Conservation (phyloP, 2,888 invertebrate genomes). For the Palloptera scutellata region DNA sequence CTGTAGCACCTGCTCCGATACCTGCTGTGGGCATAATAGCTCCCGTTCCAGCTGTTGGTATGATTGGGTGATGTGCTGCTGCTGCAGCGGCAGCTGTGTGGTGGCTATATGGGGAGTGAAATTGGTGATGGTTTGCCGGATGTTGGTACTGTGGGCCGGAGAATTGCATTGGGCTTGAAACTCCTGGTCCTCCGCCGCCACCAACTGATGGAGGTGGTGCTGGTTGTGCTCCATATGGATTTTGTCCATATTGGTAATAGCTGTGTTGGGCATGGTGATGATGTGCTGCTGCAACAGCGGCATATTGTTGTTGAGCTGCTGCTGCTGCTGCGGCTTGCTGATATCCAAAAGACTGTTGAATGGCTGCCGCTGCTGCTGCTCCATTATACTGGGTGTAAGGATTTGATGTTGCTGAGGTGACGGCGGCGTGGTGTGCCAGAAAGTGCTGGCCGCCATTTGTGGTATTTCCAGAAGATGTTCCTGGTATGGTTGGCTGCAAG, state of each 20-base stretch:
- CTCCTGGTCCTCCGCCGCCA: constrained; percentile 45
- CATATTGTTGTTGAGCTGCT: constrained; percentile 47
- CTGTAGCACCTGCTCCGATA: constrained; percentile 65
- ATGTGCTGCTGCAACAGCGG: constrained; percentile 49
- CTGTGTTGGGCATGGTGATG: constrained; percentile 64
- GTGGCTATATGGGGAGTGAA: constrained; percentile 43
- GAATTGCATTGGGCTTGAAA: constrained; percentile 45
- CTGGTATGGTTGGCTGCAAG: constrained; percentile 53
- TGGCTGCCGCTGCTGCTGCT: constrained; percentile 59
- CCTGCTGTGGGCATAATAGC: constrained; percentile 62
- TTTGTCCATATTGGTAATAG: constrained; percentile 65
- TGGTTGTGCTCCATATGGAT: constrained; percentile 53
- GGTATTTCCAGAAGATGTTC: constrained; percentile 48
- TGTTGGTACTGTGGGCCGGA: constrained; percentile 51
- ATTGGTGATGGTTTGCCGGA: constrained; percentile 49
- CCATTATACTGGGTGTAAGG: constrained; percentile 55
- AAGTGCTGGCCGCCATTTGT: constrained; percentile 53
- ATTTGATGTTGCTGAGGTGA: constrained; percentile 51
- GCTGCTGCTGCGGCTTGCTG: constrained; percentile 52
- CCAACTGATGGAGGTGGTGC: constrained; percentile 49
- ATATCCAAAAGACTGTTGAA: constrained; percentile 65
- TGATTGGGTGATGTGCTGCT: constrained; percentile 58
- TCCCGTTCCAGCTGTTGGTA: constrained; percentile 62
- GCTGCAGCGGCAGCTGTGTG: constrained; percentile 54
- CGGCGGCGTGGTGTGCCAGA: constrained; percentile 54